Percentiles rank a stretch among this genome's conserved stretches.
Conservation (phyloP, 2,797 vertebrate species). For the Clarias laeviceps region DNA sequence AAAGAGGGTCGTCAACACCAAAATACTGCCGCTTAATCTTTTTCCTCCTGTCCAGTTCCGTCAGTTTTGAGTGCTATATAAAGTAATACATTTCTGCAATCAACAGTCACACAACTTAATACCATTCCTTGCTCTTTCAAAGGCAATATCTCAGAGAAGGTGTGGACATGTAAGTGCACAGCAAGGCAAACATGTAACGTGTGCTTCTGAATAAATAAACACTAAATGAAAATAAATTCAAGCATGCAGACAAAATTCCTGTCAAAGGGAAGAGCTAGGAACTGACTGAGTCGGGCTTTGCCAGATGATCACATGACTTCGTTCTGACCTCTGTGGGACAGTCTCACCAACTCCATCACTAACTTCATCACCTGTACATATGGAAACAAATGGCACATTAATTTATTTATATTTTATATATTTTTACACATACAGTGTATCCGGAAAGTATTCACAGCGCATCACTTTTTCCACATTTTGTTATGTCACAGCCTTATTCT, state of each 20-base stretch:
- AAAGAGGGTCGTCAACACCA: neutral
- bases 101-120: neutral
- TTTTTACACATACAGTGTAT: too few species aligned
- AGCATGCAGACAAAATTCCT: neutral
- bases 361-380: constrained; percentile 75
- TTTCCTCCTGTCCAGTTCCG: neutral
- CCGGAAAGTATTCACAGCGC: too few species aligned
- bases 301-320: constrained; percentile 87
- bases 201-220: constrained; percentile 11
- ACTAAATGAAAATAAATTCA: neutral
- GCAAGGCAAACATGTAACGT: constrained; percentile 1
- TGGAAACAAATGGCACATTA: neutral
- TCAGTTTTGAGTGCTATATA: constrained; percentile 14
- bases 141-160: constrained; percentile 24
- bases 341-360: constrained; percentile 70
- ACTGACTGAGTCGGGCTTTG: constrained; percentile 66
- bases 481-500: too few species aligned
- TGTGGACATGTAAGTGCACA: constrained; percentile 28
- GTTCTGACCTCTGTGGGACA: constrained; percentile 76
- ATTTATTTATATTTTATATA: neutral
- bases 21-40: neutral
- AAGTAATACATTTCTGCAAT: constrained; percentile 45
- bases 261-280: constrained; percentile 72
- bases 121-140: neutral
- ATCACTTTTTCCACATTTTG: too few species aligned